phyloP scores from a whole-genome alignment of 2,888 invertebrate species.

The Deilephila elpenor region DNA sequence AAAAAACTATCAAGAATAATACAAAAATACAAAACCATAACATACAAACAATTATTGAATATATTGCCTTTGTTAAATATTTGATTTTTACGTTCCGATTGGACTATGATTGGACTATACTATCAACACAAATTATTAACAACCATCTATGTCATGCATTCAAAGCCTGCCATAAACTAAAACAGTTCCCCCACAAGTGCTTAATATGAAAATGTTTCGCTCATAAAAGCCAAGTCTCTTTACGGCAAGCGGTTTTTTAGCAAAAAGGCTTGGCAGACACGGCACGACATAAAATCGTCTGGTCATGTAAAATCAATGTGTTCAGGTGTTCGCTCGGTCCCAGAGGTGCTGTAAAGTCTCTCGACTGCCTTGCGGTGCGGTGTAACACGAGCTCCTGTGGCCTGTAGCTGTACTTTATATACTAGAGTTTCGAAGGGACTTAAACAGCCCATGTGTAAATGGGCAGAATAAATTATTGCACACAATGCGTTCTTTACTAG shows the following conservation, averaged over 20 bases:
- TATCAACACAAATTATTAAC: too few relatives aligned
- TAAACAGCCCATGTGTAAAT: slow-evolving; percentile 30
- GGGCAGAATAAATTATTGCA: slow-evolving; percentile 25
- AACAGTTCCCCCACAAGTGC: background rate
- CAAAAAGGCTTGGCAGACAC: background rate
- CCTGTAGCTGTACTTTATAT: slow-evolving; percentile 21
- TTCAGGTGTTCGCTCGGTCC: slow-evolving; percentile 57
- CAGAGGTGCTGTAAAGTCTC: slow-evolving; percentile 60
- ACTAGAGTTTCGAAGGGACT: slow-evolving; percentile 27
- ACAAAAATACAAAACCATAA: too few relatives aligned
- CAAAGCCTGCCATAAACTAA: background rate
- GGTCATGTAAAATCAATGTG: slow-evolving; percentile 53
- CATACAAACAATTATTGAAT: too few relatives aligned
- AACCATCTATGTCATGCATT: too few relatives aligned
- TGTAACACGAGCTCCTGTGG: slow-evolving; percentile 34
- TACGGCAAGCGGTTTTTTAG: slow-evolving; percentile 13
- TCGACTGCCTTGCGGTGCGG: slow-evolving; percentile 46
- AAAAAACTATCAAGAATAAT: too few relatives aligned
- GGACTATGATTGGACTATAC: too few relatives aligned
- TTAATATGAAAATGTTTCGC: too few relatives aligned
- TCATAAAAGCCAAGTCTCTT: slow-evolving; percentile 11
- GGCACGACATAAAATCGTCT: slow-evolving; percentile 25
- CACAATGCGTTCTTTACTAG: slow-evolving; percentile 11
- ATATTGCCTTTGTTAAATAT: too few relatives aligned
- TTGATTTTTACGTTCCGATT: too few relatives aligned